These are phyloP conservation scores for Agonopterix heracliana DNA, from an alignment of 2,888 invertebrate genomes.

Conservation along the genomic window DNA sequence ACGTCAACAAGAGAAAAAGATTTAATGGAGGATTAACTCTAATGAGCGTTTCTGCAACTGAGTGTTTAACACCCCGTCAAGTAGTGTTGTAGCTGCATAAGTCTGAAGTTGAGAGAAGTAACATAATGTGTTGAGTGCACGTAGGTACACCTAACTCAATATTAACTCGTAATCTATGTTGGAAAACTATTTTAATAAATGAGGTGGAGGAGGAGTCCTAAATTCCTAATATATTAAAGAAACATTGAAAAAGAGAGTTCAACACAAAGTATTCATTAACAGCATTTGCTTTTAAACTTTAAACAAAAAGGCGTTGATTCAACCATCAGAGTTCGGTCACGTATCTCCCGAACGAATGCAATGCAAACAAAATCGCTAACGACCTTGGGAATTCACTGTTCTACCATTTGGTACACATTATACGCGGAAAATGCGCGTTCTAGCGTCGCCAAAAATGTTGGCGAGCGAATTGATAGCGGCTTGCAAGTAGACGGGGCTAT, in stretches of 20 bases:
- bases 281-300: neutral
- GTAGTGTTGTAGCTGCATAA: no score
- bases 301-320: conserved; percentile 23
- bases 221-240: no score
- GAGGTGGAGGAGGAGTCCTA: no score
- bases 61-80: no score
- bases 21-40: no score
- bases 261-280: neutral
- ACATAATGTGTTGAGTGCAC: no score
- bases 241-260: neutral
- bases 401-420: conserved; percentile 32
- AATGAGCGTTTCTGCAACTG: no score
- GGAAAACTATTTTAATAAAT: no score
- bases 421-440: conserved; percentile 45
- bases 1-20: no score
- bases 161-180: no score
- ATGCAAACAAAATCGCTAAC: conserved; percentile 41
- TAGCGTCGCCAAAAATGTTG: conserved; percentile 50
- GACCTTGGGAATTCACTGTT: conserved; percentile 54
- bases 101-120: no score
- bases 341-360: conserved; percentile 41
- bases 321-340: conserved; percentile 22
- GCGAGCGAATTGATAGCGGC: conserved; percentile 63
- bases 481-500: conserved; percentile 62
- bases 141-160: no score